Conservation (phyloP, 1,140 invertebrate species). For the Sminthurides bifidus region DNA sequence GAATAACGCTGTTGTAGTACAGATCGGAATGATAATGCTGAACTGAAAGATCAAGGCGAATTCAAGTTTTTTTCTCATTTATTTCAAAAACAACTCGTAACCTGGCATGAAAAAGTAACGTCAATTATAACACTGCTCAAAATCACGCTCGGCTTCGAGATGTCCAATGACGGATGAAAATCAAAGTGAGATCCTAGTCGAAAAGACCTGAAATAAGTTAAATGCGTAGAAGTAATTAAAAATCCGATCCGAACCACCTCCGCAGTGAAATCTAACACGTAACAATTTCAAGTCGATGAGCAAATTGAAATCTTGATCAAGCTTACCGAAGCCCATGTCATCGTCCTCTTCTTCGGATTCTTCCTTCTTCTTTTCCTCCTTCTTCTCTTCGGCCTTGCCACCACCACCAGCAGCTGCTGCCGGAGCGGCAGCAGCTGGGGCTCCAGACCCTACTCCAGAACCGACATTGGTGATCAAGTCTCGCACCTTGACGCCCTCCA, state of each 20-base stretch:
- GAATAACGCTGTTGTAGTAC: neutral
- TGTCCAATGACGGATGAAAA: neutral
- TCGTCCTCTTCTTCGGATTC: constrained; percentile 76
- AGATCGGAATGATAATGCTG: neutral
- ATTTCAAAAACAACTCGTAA: neutral
- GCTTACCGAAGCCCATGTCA: constrained; percentile 86
- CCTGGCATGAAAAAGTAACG: neutral
- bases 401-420: constrained; percentile 55
- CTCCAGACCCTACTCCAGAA: constrained; percentile 73
- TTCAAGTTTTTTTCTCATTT: neutral
- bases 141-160: neutral
- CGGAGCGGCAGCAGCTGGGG: constrained; percentile 54
- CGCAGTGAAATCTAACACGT: neutral
- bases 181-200: constrained; percentile 14
- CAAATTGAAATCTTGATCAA: neutral
- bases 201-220: constrained; percentile 27
- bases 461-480: constrained; percentile 90
- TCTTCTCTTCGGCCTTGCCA: constrained; percentile 55
- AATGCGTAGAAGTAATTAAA: constrained; percentile 1
- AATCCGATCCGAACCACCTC: neutral
- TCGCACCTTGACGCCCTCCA: constrained; percentile 89
- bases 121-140: too few species aligned
- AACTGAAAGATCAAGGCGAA: neutral
- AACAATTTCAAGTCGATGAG: neutral
- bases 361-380: constrained; percentile 65